phyloP scores from a whole-genome alignment of 1,140 invertebrate genomes.

The Drosophila rhopaloa region DNA sequence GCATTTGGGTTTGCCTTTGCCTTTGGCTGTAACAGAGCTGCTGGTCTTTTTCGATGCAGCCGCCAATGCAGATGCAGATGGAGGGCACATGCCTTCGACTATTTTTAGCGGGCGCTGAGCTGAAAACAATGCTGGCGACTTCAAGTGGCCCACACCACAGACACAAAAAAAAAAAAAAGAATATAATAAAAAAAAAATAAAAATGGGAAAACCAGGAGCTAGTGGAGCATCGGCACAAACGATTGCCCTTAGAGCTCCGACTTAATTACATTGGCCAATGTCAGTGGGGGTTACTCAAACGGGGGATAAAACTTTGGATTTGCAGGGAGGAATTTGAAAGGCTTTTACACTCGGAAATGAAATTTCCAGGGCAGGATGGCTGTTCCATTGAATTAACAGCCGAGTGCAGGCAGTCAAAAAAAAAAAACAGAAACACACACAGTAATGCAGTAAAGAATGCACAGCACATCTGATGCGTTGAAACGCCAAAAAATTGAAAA shows the following conservation, averaged over 20 bases:
- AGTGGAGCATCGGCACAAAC: conserved; percentile 3
- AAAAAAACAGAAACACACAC: background rate
- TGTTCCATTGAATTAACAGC: conserved; percentile 15
- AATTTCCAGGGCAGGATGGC: conserved; percentile 14
- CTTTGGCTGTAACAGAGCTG: background rate
- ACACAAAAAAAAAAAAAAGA: conserved; percentile 3
- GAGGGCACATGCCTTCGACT: conserved; percentile 58
- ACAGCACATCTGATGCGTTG: conserved; percentile 3
- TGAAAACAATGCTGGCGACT: conserved; percentile 61
- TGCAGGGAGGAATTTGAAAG: conserved; percentile 18
- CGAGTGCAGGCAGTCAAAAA: background rate
- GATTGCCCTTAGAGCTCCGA: conserved; percentile 14
- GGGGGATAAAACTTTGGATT: conserved; percentile 3
- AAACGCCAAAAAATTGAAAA: background rate
- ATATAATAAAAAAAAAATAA: conserved; percentile 1
- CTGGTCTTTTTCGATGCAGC: conserved; percentile 11
- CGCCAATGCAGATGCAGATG: conserved; percentile 48
- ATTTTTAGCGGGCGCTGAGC: conserved; percentile 63
- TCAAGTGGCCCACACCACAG: conserved; percentile 67
- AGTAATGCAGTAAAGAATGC: background rate
- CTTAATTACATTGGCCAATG: conserved; percentile 51
- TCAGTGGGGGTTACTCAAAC: background rate
- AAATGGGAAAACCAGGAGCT: conserved; percentile 14
- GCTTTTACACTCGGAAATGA: conserved; percentile 35
- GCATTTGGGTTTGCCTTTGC: conserved; percentile 5